Evolutionary conservation across 1,140 invertebrate species (phyloP).

Genomic region (Drosophila triauraria): DNA sequence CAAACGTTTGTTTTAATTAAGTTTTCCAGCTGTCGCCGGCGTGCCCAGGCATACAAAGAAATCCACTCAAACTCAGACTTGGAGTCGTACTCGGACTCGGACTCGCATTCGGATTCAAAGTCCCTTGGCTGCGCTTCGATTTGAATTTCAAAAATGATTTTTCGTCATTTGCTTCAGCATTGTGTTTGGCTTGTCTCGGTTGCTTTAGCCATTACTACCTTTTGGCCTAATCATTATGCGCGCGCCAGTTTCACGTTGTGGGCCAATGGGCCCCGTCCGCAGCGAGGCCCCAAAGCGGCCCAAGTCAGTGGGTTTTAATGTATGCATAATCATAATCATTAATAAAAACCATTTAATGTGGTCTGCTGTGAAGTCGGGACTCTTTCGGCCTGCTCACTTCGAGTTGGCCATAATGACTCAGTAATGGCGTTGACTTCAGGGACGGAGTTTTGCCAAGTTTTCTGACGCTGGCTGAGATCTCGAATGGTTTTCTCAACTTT

Average conservation of each 20-base stretch:
- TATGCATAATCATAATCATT: slow-evolving; percentile 76
- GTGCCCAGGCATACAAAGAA: slow-evolving; percentile 63
- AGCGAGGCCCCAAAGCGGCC: slow-evolving; percentile 4
- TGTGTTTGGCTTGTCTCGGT: slow-evolving; percentile 22
- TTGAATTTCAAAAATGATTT: slow-evolving; percentile 67
- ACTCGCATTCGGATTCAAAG: slow-evolving; percentile 27
- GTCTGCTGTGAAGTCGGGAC: slow-evolving; percentile 48
- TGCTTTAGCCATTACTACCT: slow-evolving; percentile 16
- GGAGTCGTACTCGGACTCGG: slow-evolving; percentile 26
- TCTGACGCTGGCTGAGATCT: not conserved
- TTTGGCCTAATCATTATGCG: slow-evolving; percentile 60
- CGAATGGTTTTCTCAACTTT: slow-evolving; percentile 6
- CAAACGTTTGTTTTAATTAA: slow-evolving; percentile 83
- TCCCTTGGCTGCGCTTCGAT: slow-evolving; percentile 52
- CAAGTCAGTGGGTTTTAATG: slow-evolving; percentile 45
- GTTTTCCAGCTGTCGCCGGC: slow-evolving; percentile 60
- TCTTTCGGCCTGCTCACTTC: slow-evolving; percentile 14
- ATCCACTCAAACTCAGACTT: slow-evolving; percentile 44
- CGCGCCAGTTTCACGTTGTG: slow-evolving; percentile 49
- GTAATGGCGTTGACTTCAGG: slow-evolving; percentile 1
- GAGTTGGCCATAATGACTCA: slow-evolving; percentile 15
- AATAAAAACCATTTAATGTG: slow-evolving; percentile 77
- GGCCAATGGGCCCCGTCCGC: slow-evolving; percentile 19
- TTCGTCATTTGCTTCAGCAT: slow-evolving; percentile 50
- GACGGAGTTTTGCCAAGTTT: not conserved